phyloP scores from a whole-genome alignment of 2,888 invertebrate genomes.

The Pycnomerus fuliginosus region DNA sequence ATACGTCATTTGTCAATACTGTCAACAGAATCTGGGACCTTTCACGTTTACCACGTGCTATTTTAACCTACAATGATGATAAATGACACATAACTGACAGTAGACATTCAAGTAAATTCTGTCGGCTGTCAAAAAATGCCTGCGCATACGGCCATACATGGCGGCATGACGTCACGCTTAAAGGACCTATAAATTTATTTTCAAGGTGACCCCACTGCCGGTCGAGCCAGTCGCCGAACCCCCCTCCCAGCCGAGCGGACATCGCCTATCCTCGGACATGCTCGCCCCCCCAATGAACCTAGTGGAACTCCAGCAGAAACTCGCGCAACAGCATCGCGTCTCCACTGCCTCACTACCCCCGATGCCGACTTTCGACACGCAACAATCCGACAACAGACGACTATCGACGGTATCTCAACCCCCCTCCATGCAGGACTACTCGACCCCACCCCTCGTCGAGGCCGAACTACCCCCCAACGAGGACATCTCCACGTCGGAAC shows the following conservation, averaged over 20 bases:
- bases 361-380: slow-evolving; percentile 40
- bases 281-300: slow-evolving; percentile 44
- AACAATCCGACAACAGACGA: slow-evolving; percentile 38
- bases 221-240: not conserved
- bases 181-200: too few species aligned
- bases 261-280: slow-evolving; percentile 38
- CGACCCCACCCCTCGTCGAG: slow-evolving; percentile 13
- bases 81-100: too few species aligned
- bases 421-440: slow-evolving; percentile 13
- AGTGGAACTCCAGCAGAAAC: slow-evolving; percentile 46
- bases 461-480: slow-evolving; percentile 14
- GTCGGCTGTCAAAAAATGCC: too few species aligned
- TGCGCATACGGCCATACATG: too few species aligned
- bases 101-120: too few species aligned
- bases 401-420: slow-evolving; percentile 39
- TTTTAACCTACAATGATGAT: too few species aligned
- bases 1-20: too few species aligned
- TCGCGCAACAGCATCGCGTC: slow-evolving; percentile 43
- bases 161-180: too few species aligned
- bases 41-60: too few species aligned
- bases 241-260: slow-evolving; percentile 11
- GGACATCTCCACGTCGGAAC: slow-evolving; percentile 37
- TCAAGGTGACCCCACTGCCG: too few species aligned
- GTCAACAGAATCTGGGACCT: too few species aligned
- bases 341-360: slow-evolving; percentile 47